Conservation (phyloP, 2,113 vertebrate species). For the Acinonyx jubatus region DNA sequence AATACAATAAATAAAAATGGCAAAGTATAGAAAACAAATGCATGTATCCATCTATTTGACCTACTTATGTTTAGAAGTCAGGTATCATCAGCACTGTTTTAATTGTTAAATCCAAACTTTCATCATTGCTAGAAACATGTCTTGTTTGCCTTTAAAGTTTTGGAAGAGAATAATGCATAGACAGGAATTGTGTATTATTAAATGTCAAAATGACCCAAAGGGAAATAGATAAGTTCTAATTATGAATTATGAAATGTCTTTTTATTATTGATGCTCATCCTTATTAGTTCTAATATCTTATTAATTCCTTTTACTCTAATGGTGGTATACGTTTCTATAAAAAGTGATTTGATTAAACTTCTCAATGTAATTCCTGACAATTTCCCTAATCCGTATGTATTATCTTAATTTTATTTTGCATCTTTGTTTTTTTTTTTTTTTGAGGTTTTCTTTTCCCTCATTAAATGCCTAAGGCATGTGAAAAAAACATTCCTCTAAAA, state of each 20-base stretch:
- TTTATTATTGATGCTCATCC: background rate
- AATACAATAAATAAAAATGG: background rate
- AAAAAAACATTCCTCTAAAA: conserved; percentile 33
- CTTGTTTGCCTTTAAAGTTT: background rate
- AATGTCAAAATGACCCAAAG: background rate
- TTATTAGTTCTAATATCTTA: conserved; percentile 9
- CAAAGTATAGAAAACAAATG: background rate
- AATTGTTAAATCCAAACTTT: background rate
- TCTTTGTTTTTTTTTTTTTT: background rate
- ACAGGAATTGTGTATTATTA: background rate
- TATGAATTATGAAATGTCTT: background rate
- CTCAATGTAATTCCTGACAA: conserved; percentile 29
- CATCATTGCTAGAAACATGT: background rate
- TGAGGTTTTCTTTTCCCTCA: background rate
- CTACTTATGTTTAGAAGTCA: background rate
- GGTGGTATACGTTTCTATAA: background rate
- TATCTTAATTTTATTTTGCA: conserved; percentile 57
- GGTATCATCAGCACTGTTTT: background rate
- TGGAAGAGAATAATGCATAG: background rate
- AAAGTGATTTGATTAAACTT: background rate
- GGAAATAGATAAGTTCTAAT: background rate
- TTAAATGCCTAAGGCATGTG: conserved; percentile 31
- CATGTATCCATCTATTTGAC: background rate
- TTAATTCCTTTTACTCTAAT: background rate
- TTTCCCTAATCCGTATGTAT: background rate